phyloP scores from a whole-genome alignment of 2,113 vertebrate genomes.

The Macrotus californicus region DNA sequence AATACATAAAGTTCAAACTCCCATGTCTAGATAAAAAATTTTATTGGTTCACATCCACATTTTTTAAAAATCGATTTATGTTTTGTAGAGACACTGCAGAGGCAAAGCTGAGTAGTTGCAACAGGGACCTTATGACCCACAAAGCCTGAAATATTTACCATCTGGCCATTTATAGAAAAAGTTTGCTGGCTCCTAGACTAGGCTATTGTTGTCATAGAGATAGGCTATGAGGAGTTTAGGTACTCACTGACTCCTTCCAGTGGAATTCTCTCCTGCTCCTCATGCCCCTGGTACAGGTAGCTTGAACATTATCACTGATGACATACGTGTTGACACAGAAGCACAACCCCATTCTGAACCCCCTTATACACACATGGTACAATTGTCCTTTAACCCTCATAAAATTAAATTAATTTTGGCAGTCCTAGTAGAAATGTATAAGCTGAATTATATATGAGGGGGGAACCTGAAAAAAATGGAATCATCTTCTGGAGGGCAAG shows the following conservation, averaged over 20 bases:
- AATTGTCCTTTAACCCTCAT: slow-evolving; percentile 33
- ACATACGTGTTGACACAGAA: not conserved
- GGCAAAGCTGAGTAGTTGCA: not conserved
- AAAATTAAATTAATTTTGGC: slow-evolving; percentile 57
- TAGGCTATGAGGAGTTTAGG: accelerated
- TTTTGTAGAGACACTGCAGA: not conserved
- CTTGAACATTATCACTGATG: not conserved
- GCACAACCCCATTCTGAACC: not conserved
- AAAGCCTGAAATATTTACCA: not conserved
- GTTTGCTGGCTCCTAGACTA: not conserved
- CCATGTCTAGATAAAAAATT: not conserved
- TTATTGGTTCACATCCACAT: not conserved
- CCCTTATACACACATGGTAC: not conserved
- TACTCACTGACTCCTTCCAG: not conserved
- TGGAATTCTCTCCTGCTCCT: not conserved
- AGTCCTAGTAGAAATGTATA: slow-evolving; percentile 46
- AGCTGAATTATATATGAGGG: slow-evolving; percentile 17
- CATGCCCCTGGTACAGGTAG: not conserved
- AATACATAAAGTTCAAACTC: not conserved
- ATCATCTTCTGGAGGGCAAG: too few species aligned
- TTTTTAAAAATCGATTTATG: not conserved
- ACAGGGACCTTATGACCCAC: not conserved
- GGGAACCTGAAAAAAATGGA: too few species aligned
- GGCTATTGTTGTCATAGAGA: not conserved
- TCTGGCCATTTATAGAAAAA: not conserved